phyloP scores from a whole-genome alignment of 2,113 vertebrate species.

The Datnioides undecimradiatus region DNA sequence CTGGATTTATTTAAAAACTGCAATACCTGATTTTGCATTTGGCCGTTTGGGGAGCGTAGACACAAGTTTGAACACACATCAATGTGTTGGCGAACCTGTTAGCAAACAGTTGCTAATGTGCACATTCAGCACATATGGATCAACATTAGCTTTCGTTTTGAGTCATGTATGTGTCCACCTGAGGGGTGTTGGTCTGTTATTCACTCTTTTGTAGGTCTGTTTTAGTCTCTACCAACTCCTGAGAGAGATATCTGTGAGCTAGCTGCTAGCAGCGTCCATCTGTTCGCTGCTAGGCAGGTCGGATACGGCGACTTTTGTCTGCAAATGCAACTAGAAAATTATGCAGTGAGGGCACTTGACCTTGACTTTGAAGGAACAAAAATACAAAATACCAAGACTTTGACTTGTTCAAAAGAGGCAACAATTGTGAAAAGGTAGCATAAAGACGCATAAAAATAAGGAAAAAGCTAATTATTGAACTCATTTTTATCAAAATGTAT shows the following conservation, averaged over 20 bases:
- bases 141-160: neutral
- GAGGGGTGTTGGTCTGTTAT: too few species aligned
- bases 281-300: too few species aligned
- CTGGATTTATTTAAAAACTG: neutral
- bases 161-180: neutral
- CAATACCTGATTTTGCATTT: neutral
- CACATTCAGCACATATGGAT: neutral
- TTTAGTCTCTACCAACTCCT: slow-evolving; percentile 4
- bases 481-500: neutral
- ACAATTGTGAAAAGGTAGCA: neutral
- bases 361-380: neutral
- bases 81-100: too few species aligned
- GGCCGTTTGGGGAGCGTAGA: neutral
- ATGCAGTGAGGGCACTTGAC: too few species aligned
- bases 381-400: neutral
- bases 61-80: neutral
- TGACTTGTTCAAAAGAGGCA: neutral
- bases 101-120: neutral
- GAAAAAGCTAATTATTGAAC: neutral
- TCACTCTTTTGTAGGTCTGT: neutral
- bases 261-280: neutral
- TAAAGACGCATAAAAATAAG: neutral
- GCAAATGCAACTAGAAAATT: too few species aligned
- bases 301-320: too few species aligned
- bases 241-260: neutral